Evolutionary conservation across 2,113 vertebrate genomes (phyloP), one percentile per base, ranked within the genome.

Genomic region (Plectropomus leopardus): DNA sequence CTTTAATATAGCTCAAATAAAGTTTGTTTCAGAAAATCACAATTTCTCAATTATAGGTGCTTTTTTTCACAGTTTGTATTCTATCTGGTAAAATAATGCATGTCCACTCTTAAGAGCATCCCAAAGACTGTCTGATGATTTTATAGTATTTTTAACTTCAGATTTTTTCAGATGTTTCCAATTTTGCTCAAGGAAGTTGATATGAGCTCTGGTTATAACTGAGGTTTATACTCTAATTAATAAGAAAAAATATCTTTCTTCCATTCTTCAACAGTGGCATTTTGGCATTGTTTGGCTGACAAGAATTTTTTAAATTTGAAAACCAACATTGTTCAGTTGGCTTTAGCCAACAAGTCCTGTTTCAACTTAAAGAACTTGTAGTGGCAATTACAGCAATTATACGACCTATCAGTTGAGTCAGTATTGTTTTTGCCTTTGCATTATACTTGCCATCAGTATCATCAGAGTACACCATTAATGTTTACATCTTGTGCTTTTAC

Each of bases 141-240:
- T 8, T 19, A 10, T 16, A 47, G 42, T 47, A 6, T 63, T 13
- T 63, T 63, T 36, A 32, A 47, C 7, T 15, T 3, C 26, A 14
- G 57, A 47, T 47, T 16, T 63, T 51, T 68, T 17, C 9, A 11
- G 4, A 44, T 65, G 44, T 74, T 60, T 60, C 19, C 63, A 59
- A 13, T 53, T 24, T 48, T 58, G 1, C 16, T 42, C 1, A 42
- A 1, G 26, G 59, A 4, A 23, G 5, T n/a, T 36, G 14, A 53
- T 32, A 11, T 16, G 5, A 36, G 11, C 36, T 36, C 36, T 36
- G 36, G 36, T 32, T 36, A 47, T 16, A 48, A 2, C 17, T 28
- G 21, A 30, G 44, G 17, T 50, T 66, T 9, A 66, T 21, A 36
- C 48, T 32, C 11, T 21, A 36, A 36, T 10, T 36, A 7, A 36